Evolutionary conservation across 2,888 invertebrate genomes (phyloP).

Genomic region (Sesamia inferens): DNA sequence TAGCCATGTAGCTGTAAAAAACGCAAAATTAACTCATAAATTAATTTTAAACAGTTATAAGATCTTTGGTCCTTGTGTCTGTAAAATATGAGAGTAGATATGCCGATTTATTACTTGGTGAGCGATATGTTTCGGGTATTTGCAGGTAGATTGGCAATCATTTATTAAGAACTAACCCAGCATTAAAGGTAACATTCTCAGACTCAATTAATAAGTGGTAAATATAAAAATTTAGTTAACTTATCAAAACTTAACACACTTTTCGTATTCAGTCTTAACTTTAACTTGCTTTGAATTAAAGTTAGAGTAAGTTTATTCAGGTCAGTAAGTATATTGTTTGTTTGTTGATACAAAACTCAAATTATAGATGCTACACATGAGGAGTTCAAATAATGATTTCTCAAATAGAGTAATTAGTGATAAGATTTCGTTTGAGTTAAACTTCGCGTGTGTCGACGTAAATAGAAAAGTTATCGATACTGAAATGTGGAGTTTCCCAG

Average conservation of each 20-base stretch:
- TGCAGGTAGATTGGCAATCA: background rate
- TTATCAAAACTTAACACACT: background rate
- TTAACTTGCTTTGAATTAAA: background rate
- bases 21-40: too few species aligned
- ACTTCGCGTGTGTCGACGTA: constrained; percentile 71
- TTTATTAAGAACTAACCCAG: background rate
- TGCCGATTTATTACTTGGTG: too few species aligned
- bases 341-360: constrained; percentile 37
- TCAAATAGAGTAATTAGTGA: constrained; percentile 70
- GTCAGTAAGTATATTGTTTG: too few species aligned
- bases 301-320: too few species aligned
- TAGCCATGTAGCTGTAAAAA: too few species aligned
- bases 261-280: background rate
- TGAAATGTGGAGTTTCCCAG: constrained; percentile 86
- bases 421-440: constrained; percentile 65
- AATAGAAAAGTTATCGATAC: constrained; percentile 85
- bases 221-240: background rate
- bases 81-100: too few species aligned
- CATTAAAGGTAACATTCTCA: background rate
- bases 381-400: constrained; percentile 27
- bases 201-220: background rate
- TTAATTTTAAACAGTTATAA: too few species aligned
- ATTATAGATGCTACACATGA: constrained; percentile 55
- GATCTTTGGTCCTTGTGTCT: too few species aligned
- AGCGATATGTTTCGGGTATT: background rate